Percentiles rank a stretch among this genome's conserved stretches.
phyloP scores from a whole-genome alignment of 2,113 vertebrate genomes.

The Pedionomus torquatus region DNA sequence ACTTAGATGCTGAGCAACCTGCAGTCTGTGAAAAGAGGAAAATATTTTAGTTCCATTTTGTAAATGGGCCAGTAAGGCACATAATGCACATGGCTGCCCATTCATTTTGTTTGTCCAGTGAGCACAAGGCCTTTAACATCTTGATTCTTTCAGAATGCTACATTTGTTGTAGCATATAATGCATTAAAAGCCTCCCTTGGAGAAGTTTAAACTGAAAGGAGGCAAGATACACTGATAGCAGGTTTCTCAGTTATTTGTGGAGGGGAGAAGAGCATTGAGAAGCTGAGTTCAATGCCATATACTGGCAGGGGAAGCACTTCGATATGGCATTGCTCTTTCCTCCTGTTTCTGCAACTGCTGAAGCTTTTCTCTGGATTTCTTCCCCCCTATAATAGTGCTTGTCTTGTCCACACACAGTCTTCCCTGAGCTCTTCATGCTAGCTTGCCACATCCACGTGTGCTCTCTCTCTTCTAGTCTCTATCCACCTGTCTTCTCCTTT shows the following conservation, averaged over 20 bases:
- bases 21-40: background rate
- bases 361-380: background rate
- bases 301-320: background rate
- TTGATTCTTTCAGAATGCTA: background rate
- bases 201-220: background rate
- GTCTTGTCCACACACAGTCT: background rate
- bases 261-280: background rate
- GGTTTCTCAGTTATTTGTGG: background rate
- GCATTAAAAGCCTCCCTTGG: background rate
- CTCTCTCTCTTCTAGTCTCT: background rate
- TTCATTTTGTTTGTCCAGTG: background rate
- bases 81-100: background rate
- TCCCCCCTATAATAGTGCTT: background rate
- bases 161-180: background rate
- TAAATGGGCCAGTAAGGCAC: background rate
- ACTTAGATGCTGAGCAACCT: background rate
- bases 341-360: background rate
- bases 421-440: background rate
- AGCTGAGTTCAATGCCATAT: background rate
- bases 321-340: background rate
- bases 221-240: background rate
- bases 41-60: background rate
- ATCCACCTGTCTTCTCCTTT: background rate
- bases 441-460: background rate
- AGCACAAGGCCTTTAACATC: background rate